phyloP scores from a whole-genome alignment of 1,140 invertebrate genomes.

The Piezodorus guildinii region DNA sequence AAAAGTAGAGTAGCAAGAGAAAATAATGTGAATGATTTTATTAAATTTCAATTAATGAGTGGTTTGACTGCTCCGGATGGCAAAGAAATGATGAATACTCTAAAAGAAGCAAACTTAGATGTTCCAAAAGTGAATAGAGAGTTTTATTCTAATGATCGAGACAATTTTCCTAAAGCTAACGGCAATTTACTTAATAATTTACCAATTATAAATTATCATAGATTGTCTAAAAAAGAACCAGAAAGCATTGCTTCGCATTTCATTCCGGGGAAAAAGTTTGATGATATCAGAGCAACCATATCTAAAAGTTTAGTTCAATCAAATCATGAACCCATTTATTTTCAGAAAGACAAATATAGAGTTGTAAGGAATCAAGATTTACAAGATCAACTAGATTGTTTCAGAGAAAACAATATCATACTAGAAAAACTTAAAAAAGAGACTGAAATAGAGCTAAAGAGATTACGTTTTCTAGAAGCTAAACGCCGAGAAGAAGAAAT shows the following conservation, averaged over 20 bases:
- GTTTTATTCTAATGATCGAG: not conserved
- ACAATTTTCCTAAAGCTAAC: not conserved
- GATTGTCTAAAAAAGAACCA: not conserved
- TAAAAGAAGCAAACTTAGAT: not conserved
- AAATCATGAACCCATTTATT: not conserved
- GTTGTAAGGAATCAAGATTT: not conserved
- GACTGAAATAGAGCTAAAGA: not conserved
- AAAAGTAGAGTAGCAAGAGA: not conserved
- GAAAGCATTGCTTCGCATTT: not conserved
- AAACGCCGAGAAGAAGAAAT: not conserved
- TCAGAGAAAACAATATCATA: not conserved
- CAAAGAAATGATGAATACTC: not conserved
- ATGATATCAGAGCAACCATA: not conserved
- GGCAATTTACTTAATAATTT: not conserved
- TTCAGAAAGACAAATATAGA: not conserved
- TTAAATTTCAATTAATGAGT: slow-evolving; percentile 6
- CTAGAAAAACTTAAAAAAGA: not conserved
- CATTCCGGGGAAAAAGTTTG: not conserved
- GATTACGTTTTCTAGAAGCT: not conserved
- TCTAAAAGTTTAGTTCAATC: not conserved
- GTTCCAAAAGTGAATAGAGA: not conserved
- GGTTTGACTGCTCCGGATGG: not conserved
- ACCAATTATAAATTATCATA: not conserved
- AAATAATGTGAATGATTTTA: not conserved
- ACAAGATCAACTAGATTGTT: not conserved